These are phyloP conservation scores for Jaculus jaculus DNA, from an alignment of 2,113 vertebrate genomes.

Conservation along the genomic window DNA sequence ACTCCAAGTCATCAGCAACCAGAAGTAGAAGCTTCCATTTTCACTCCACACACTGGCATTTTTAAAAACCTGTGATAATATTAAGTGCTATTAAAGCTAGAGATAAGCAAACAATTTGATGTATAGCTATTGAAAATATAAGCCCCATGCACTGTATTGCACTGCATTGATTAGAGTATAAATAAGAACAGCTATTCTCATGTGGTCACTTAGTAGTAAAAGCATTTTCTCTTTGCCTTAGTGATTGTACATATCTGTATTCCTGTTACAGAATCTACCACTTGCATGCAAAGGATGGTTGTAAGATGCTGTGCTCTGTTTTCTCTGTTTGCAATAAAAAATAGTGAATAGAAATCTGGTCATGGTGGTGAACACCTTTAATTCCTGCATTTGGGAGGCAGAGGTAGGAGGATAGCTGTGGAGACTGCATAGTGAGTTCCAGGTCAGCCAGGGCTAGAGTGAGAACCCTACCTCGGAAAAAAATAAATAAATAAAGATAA, in stretches of 20 bases:
- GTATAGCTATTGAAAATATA: background rate
- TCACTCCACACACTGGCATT: background rate
- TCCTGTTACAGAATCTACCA: background rate
- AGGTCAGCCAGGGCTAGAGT: no score
- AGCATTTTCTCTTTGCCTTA: background rate
- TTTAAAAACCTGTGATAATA: background rate
- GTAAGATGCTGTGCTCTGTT: background rate
- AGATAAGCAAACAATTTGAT: background rate
- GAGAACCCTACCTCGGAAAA: no score
- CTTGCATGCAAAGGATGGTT: background rate
- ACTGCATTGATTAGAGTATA: background rate
- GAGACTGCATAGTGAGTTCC: no score
- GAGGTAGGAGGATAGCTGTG: no score
- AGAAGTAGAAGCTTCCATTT: background rate
- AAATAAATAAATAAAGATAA: no score
- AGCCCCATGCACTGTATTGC: background rate
- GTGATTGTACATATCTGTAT: background rate
- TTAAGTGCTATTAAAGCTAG: background rate
- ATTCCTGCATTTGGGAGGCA: no score
- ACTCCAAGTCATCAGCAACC: background rate
- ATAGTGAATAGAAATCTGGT: background rate
- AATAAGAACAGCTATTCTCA: background rate
- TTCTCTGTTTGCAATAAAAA: background rate
- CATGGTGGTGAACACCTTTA: no score
- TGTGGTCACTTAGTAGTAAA: background rate